Base-by-base conservation (phyloP, 2,888 invertebrate genomes). In the Drosophila sordidapex region DNA sequence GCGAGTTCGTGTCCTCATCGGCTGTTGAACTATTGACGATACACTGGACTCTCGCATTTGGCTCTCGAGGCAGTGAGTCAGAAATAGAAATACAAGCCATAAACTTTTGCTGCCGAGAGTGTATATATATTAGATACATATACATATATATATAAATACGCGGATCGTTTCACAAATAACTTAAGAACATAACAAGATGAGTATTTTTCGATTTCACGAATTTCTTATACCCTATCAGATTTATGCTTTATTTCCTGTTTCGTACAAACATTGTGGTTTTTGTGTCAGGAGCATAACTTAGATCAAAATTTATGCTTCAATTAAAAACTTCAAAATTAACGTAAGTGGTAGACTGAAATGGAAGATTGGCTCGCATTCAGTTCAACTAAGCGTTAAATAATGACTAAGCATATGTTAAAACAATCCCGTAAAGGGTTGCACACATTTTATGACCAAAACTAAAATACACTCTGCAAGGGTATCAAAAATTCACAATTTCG, bases 11-110 rank as follows among this genome's bases (percentile, higher is more conserved):
- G 59, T 63, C 54, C 57, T 67, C 73, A 64, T 57, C 87, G 89
- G 84, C 85, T 86, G 90, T 86, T 85, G 85, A 85, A 85, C 85
- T 82, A 68, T 85, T 52, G 67, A 29, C 75, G 60, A 70, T 54
- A 64, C 63, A 53, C 74, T 74, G 67, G 67, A 71, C 59, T 65
- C 61, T 27, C 61, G 36, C 38, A 36, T 35, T 51, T 52, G 62
- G 10, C 56, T 49, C 59, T 21, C 25, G 70, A 60, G 58, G 49
- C 71, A 66, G 48, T 71, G 53, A 65, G 33, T 78, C 79, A 52
- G 67, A 84, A 84, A 84, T 84, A 84, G 89, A 78, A 40, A 13
- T 21, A 43, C 29, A 54, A 54, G 56, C 43, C 56, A 67, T 57
- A 48, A 64, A 25, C 38, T 43, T 69, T 40, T 35, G 18, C 48